Evolutionary conservation across 2,797 vertebrate genomes (phyloP), one percentile per base, ranked within the genome.

Genomic region (Oceanodroma leucorhoa): DNA sequence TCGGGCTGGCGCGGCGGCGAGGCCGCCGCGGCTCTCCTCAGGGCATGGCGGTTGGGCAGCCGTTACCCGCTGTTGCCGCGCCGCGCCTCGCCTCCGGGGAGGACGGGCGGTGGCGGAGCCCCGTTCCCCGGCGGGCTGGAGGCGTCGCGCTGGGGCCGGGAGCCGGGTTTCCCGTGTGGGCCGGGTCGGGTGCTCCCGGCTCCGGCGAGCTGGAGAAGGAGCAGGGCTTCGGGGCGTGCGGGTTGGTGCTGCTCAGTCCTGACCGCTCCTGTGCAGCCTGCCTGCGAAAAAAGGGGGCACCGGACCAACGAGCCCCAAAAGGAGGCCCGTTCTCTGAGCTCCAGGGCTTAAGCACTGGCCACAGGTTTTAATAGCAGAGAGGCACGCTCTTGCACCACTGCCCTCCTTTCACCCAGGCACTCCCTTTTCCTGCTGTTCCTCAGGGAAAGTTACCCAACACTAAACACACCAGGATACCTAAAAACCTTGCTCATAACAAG

Each of bases 381-480:
- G 0, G 2, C 16, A 5, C 1, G 1, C 15, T 24, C 19, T 10
- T 24, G 18, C 7, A 8, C 7, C 0, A 0, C 61, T 60, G 50
- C 18, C 8, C 1, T 19, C 40, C 20, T 17, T 11, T 43, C 19
- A n/a, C 8, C 4, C 20, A 1, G 29, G 12, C 16, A 0, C 18
- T 23, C n/a, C 26, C 18, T 60, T 36, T 36, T 43, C 24, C 32
- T 18, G 18, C 13, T 64, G 66, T 73, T 51, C 15, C 21, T 36
- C 17, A 1, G 54, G 41, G 38, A 40, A 54, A 36, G 36, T 40
- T 58, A 5, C 9, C 45, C 34, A 21, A 16, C 15, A 2, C 14
- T 16, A 15, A 91, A 9, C 6, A 7, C 1, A 2, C 6, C n/a
- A 8, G 48, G 6, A 34, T 26, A 17, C 7, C 14, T n/a, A 22